Percentiles rank a stretch among this genome's conserved stretches.
These are phyloP conservation scores for Hycleus phaleratus DNA, from an alignment of 1,140 invertebrate genomes.

Conservation along the genomic window DNA sequence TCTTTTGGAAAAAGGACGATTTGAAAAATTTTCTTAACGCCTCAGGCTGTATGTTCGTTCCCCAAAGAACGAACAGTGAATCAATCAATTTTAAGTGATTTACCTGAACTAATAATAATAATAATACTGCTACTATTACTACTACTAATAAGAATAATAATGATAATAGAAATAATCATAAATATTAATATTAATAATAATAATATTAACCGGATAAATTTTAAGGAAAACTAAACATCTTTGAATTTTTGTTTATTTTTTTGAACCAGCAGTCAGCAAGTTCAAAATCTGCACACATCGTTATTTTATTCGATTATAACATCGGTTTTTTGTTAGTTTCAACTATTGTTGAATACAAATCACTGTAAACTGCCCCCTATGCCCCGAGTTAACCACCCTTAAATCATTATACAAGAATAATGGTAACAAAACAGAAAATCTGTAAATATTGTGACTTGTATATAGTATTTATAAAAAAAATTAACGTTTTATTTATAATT, in stretches of 20 bases:
- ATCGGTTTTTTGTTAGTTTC: slow-evolving; percentile 20
- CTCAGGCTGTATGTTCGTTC: slow-evolving; percentile 32
- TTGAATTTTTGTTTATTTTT: slow-evolving; percentile 26
- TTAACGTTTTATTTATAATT: too few species aligned
- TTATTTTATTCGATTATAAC: slow-evolving; percentile 28
- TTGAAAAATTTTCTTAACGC: slow-evolving; percentile 24
- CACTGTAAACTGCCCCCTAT: slow-evolving; percentile 38
- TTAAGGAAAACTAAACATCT: slow-evolving; percentile 28
- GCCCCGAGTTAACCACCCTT: slow-evolving; percentile 1
- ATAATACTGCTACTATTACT: too few species aligned
- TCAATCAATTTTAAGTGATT: slow-evolving; percentile 35
- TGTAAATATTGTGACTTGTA: slow-evolving; percentile 33
- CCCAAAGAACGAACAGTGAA: slow-evolving; percentile 36
- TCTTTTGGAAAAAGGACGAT: not conserved
- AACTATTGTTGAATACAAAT: slow-evolving; percentile 6
- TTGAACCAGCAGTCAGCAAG: slow-evolving; percentile 38
- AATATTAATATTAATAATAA: too few species aligned
- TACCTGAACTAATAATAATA: slow-evolving; percentile 25
- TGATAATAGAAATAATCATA: too few species aligned
- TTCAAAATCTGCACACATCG: slow-evolving; percentile 37
- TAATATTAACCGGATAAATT: slow-evolving; percentile 33
- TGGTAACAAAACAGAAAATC: not conserved
- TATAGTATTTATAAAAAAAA: slow-evolving; percentile 28
- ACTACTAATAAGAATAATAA: too few species aligned
- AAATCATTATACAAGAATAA: not conserved